Base-by-base conservation (phyloP, 2,113 vertebrate species). In the Hemichromis elongatus region DNA sequence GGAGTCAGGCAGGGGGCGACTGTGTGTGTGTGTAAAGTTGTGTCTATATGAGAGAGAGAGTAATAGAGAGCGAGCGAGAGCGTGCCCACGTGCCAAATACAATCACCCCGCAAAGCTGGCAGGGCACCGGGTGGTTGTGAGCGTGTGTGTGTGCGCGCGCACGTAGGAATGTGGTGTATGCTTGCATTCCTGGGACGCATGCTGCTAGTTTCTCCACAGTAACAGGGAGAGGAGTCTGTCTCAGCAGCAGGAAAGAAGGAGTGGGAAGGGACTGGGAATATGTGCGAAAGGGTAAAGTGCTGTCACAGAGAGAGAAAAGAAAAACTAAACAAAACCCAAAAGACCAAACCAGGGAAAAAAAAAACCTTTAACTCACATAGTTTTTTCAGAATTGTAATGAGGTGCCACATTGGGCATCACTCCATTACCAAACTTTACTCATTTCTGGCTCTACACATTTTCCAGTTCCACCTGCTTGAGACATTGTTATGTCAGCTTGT, bases 11-110 rank as follows among this genome's bases (percentile, higher is more conserved):
- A 87, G 92, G 89, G 90, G 88, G 80, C 35, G 87, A 89, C 52
- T 40, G 81, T 85, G 80, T 61, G 54, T 55, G 54, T 66, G 57
- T 80, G 79, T 33, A 81, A 13, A 13, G 9, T 9, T 57, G 55
- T 57, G 55, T 18, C 9, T 4, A 18, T 6, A 18, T 30, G 56
- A 37, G 59, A 70, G 37, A 14, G 16, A 2, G 52, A 9, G n/a
- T n/a, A n/a, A n/a, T n/a, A n/a, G 63, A 9, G 35, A 26, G 63
- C 4, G 86, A 18, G 57, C 1, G 80, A 90, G 89, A 91, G 83
- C 42, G 88, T 93, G 95, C 93, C 94, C 96, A 95, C 94, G 94
- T 93, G 96, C 95, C 95, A 93, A 92, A 94, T 81, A 96, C 96
- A 96, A 96, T 94, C 94, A 95, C 59, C 94, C 93, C 57, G 70